Base-by-base conservation (phyloP, 53 echinoderm and acorn worm species). In the Echinarachnius parma region DNA sequence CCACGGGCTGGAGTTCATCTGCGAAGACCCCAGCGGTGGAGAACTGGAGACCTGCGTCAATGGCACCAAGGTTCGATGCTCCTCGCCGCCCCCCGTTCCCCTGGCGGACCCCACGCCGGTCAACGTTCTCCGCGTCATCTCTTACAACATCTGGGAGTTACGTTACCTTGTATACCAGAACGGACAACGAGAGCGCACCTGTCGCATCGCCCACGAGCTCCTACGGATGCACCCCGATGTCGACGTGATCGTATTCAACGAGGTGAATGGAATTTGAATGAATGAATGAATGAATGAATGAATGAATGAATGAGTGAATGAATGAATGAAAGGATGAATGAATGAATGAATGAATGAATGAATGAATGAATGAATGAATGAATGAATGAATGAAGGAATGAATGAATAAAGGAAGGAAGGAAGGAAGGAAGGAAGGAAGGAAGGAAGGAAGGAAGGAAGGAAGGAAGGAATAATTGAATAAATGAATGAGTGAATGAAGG, bases 61-160 rank as follows among this genome's bases (percentile, higher is more conserved):
- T 22, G 90, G 87, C 21, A 87, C 81, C 26, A 64, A 81, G 54
- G 89, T 90, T 23, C 34, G 86, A 33, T 93, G 94, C 59, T 34
- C 80, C 15, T 77, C 70, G 44, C 89, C 86, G 13, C 65, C 61
- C 20, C 55, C 83, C 13, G 31, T 64, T 4, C 77, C 81, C 14
- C 68, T 86, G 4, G 46, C 81, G 21, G 31, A 61, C 29, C 78
- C 84, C 27, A 76, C 86, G 15, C 81, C 94, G 18, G 86, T 74
- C 25, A 83, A 72, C 16, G 81, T 80, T 34, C 45, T 93, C 15
- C 83, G 80, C 28, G 80, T 93, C 9, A 65, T 93, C 36, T 61
- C 86, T 21, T 93, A 93, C 69, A 93, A 93, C 52, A 65, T 90
- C 9, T 93, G 86, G 89, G 94, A 93, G 62, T 62, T 93, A 31